Evolutionary conservation across 2,113 vertebrate genomes (phyloP), one percentile per base, ranked within the genome.

Genomic region (Melanerpes aurifrons): DNA sequence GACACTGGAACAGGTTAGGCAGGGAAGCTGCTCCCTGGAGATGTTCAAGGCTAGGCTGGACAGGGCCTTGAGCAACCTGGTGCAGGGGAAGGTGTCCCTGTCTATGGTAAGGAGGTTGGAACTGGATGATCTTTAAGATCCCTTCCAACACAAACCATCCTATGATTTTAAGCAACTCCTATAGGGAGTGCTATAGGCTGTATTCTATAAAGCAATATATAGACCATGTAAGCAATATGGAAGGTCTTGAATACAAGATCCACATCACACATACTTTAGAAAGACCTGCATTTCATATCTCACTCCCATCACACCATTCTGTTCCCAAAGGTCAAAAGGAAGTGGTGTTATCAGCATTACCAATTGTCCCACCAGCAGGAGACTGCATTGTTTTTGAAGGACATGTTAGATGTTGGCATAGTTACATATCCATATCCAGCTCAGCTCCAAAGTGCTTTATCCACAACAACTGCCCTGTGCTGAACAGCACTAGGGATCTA

Each of bases 201-300:
- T 45, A 45, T 45, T 45, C 48, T 82, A 62, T 25, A 48, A 62
- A 74, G 18, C 18, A 91, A 12, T 64, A 64, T 58, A 32, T 3
- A 53, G 12, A 88, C 35, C 7, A 56, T 10, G 28, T 31, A 64
- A 47, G 14, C 20, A 54, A 80, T 43, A 28, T 21, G 54, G 53
- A 62, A 22, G 7, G 2, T 28, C 17, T 35, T 31, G 25, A 87
- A 77, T 32, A 64, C 0, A 0, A 0, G 62, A 83, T 31, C 48
- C 54, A 78, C 15, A 48, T 3, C 31, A 24, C 9, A 71, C 83
- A 84, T 12, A 61, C 13, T 1, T 2, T 3, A 88, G 48, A 29
- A 72, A 29, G 10, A 88, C 70, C 7, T 48, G 25, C 40, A 82
- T 26, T 66, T 83, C 40, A 64, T 37, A 53, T 86, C 64, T 77